These are phyloP conservation scores for Chesias legatella DNA, from an alignment of 2,888 invertebrate species.

Conservation along the genomic window DNA sequence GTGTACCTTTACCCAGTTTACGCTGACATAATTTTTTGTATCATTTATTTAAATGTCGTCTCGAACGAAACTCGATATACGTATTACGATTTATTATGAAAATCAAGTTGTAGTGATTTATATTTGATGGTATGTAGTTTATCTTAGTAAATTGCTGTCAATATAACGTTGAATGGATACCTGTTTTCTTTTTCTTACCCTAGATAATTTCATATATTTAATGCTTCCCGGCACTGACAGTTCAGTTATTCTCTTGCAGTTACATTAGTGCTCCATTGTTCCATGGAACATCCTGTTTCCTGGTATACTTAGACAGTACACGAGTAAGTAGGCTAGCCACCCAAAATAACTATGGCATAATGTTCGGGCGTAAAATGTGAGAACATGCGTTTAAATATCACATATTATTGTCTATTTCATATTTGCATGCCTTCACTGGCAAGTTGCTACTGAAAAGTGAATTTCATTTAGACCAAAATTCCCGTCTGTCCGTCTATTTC, in stretches of 20 bases:
- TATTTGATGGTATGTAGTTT: slow-evolving; percentile 54
- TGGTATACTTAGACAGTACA: slow-evolving; percentile 8
- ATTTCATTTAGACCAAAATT: slow-evolving; percentile 1
- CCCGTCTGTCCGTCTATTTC: slow-evolving; percentile 3
- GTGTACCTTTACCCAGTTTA: slow-evolving; percentile 70
- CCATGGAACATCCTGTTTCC: neutral
- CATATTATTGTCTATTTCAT: slow-evolving; percentile 9
- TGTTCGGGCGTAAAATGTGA: slow-evolving; percentile 31
- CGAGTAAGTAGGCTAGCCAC: slow-evolving; percentile 44
- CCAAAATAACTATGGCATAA: slow-evolving; percentile 56
- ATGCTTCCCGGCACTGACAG: too few species aligned
- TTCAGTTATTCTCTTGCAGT: too few species aligned
- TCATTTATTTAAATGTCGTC: slow-evolving; percentile 80
- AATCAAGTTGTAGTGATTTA: slow-evolving; percentile 84
- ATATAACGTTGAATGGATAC: too few species aligned
- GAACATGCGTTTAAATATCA: slow-evolving; percentile 20
- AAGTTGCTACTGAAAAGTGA: slow-evolving; percentile 3
- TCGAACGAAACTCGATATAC: slow-evolving; percentile 82
- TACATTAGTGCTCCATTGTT: too few species aligned
- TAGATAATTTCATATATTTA: too few species aligned
- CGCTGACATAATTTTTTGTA: slow-evolving; percentile 50
- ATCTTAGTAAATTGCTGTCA: too few species aligned
- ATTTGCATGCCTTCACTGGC: slow-evolving; percentile 5
- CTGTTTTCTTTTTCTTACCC: too few species aligned
- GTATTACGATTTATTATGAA: slow-evolving; percentile 85